Conservation (phyloP, 2,797 vertebrate species). For the Setipinna tenuifilis region DNA sequence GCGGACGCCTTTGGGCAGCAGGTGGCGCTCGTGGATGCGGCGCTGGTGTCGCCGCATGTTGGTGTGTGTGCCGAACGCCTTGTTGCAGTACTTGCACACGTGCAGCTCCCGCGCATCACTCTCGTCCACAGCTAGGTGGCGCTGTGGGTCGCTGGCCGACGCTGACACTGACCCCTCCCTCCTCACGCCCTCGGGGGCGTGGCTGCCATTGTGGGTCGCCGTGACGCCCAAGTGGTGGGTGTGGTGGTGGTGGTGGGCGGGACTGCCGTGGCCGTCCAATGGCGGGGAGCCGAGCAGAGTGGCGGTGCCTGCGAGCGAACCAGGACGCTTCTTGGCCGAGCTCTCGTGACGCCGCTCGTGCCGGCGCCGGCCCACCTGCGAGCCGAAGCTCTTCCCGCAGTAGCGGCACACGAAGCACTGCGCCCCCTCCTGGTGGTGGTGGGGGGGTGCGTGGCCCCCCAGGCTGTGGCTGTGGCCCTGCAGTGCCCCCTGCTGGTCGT, state of each 20-base stretch:
- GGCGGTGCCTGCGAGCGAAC: slow-evolving; percentile 70
- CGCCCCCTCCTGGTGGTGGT: slow-evolving; percentile 74
- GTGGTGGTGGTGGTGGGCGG: neutral
- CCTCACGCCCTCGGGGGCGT: slow-evolving; percentile 66
- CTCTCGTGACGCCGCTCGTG: slow-evolving; percentile 94
- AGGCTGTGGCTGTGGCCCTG: too few relatives aligned
- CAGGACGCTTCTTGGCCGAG: slow-evolving; percentile 81
- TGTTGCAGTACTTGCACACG: slow-evolving; percentile 96
- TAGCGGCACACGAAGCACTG: slow-evolving; percentile 95
- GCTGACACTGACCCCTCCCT: slow-evolving; percentile 64
- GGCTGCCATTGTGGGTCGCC: slow-evolving; percentile 70
- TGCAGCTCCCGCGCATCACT: slow-evolving; percentile 92
- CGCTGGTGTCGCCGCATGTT: slow-evolving; percentile 97
- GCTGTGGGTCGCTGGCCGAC: slow-evolving; percentile 60
- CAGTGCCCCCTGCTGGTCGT: slow-evolving; percentile 82
- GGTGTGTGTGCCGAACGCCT: slow-evolving; percentile 96
- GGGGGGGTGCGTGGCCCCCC: slow-evolving; percentile 48
- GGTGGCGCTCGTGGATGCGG: slow-evolving; percentile 93
- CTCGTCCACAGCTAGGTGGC: slow-evolving; percentile 78
- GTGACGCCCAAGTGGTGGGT: slow-evolving; percentile 62
- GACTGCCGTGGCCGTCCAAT: slow-evolving; percentile 70
- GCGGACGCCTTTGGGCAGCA: slow-evolving; percentile 93
- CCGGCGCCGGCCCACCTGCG: slow-evolving; percentile 91
- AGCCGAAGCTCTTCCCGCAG: slow-evolving; percentile 93
- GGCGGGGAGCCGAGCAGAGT: slow-evolving; percentile 62